These are phyloP conservation scores for Liparis tanakae DNA, from an alignment of 2,797 vertebrate species.

Conservation along the genomic window DNA sequence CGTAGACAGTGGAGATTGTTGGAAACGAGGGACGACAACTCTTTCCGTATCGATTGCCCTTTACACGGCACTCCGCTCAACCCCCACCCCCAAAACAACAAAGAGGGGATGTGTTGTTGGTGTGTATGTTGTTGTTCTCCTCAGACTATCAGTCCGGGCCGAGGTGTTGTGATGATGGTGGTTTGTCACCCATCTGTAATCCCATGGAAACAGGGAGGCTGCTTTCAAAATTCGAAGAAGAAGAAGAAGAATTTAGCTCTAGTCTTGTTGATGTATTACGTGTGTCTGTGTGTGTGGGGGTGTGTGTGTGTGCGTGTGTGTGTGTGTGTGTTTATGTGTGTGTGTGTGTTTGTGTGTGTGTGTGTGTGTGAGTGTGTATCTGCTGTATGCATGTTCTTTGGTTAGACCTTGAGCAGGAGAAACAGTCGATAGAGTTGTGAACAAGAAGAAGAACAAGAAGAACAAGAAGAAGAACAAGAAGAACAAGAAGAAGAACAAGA, in stretches of 20 bases:
- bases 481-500: too few species aligned
- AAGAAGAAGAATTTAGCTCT: too few species aligned
- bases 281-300: too few species aligned
- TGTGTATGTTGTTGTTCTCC: background rate
- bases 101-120: background rate
- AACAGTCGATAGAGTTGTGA: conserved; percentile 20
- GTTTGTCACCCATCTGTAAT: conserved; percentile 2
- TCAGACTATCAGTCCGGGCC: background rate
- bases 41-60: background rate
- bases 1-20: background rate
- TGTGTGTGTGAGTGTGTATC: background rate
- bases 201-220: background rate
- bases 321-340: too few species aligned
- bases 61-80: background rate
- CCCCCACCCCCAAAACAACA: background rate
- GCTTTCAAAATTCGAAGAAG: background rate
- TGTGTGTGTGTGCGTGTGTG: too few species aligned
- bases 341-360: background rate
- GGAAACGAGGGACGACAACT: background rate
- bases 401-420: conserved; percentile 26
- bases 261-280: background rate
- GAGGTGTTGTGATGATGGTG: background rate
- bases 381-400: background rate
- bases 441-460: background rate
- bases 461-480: too few species aligned